A percentile compares a stretch with the other conserved stretches of the same genome.
These are phyloP conservation scores for Rhynchophorus ferrugineus DNA, from an alignment of 1,140 invertebrate species.

Conservation along the genomic window DNA sequence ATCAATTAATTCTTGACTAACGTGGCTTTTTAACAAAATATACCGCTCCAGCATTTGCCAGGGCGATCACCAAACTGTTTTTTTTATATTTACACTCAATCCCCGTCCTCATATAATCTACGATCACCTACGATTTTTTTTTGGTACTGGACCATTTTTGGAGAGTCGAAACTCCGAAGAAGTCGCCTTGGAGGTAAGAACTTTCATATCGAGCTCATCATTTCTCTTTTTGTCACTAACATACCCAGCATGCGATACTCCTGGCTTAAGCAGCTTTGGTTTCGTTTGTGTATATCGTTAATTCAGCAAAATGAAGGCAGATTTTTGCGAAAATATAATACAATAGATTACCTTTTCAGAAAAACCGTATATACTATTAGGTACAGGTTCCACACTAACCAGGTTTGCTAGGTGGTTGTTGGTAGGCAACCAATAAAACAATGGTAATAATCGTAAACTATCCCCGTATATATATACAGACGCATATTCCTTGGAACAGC, in stretches of 20 bases:
- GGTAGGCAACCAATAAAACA: no score
- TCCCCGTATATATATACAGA: no score
- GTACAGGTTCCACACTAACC: no score
- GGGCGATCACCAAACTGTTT: slow-evolving; percentile 36
- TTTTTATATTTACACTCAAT: slow-evolving; percentile 19
- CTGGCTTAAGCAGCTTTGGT: no score
- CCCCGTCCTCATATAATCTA: slow-evolving; percentile 13
- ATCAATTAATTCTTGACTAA: slow-evolving; percentile 9
- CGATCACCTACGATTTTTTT: background rate
- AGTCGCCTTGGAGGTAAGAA: slow-evolving; percentile 36
- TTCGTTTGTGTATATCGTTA: no score
- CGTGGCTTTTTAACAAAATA: slow-evolving; percentile 32
- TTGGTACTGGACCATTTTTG: slow-evolving; percentile 11
- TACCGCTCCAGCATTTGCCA: slow-evolving; percentile 41
- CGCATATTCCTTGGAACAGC: no score
- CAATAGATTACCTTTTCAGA: no score
- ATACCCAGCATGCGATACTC: background rate
- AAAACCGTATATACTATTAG: no score
- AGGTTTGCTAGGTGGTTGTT: no score
- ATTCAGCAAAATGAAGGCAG: no score
- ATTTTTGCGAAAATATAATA: no score
- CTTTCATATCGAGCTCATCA: background rate
- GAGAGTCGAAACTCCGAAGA: slow-evolving; percentile 20
- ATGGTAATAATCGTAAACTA: no score
- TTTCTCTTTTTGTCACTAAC: background rate